Evolutionary conservation across 2,113 vertebrate genomes (phyloP), one percentile per base, ranked within the genome.

Genomic region (Verasper variegatus): DNA sequence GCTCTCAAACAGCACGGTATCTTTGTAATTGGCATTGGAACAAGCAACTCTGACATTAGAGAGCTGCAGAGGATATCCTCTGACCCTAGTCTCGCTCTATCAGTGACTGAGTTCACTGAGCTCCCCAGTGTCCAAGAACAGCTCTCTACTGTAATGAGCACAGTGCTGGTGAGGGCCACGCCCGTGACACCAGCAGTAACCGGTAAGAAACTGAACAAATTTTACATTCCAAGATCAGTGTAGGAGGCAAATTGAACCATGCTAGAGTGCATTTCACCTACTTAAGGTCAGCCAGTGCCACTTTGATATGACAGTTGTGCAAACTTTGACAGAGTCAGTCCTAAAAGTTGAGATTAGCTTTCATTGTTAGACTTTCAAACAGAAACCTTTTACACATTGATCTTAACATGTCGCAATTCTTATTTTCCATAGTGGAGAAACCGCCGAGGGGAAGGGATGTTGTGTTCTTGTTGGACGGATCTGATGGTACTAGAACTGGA

Each of bases 401-500:
- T 4, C n/a, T n/a, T 18, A 49, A 49, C 15, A 18, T 47, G 20
- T 62, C 9, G 23, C 6, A 24, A 5, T 42, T 67, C 27, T 54
- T 58, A 37, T 81, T 17, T 73, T 74, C 13, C 24, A 3, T 31
- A 71, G 69, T 51, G n/a, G 65, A 64, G 27, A 68, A 35, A 59
- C 11, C 11, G 27, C 13, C 31, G 7, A 7, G 6, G 6, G 31
- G 68, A 82, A 80, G 51, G 24, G 85, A 84, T 76, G 27, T 84
- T 27, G 79, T 85, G 23, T 82, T 88, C 61, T 76, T 97, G 85
- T 89, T 96, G 76, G 79, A 86, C 75, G 80, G 81, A 27, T 88
- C 83, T 51, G 64, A 88, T 55, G 35, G 21, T 21, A 83, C 71
- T 9, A 64, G 42, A 58, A 72, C 2, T 52, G 70, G 67, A 75